Percentiles rank a stretch among this genome's conserved stretches.
These are phyloP conservation scores for Drosophila ohnishii DNA, from an alignment of 1,140 invertebrate genomes.

Conservation along the genomic window DNA sequence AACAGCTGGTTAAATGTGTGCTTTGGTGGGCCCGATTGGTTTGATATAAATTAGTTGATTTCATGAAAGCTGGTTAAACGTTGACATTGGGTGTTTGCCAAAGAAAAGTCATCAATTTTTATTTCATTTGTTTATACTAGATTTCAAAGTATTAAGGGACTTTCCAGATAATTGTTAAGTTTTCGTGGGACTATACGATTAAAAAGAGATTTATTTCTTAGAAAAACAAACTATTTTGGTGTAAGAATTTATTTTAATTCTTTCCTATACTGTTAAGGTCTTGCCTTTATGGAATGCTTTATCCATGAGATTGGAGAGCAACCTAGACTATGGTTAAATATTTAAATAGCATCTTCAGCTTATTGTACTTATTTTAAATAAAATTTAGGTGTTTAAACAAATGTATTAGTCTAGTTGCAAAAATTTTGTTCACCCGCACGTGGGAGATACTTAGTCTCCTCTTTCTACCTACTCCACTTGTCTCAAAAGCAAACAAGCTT, in stretches of 20 bases:
- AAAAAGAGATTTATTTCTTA: no score
- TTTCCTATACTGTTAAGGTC: no score
- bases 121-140: background rate
- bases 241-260: background rate
- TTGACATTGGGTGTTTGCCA: background rate
- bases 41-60: background rate
- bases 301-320: background rate
- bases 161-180: background rate
- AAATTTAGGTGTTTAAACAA: conserved; percentile 2
- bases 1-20: background rate
- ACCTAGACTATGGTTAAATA: background rate
- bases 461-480: background rate
- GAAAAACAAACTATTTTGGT: no score
- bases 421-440: background rate
- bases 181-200: no score
- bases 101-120: background rate
- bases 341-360: background rate
- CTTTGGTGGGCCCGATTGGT: background rate
- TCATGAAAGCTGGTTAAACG: background rate
- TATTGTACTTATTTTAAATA: background rate
- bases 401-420: background rate
- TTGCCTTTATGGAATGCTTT: background rate
- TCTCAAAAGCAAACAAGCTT: background rate
- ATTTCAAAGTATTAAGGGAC: background rate
- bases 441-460: background rate